Percentiles rank a stretch among this genome's conserved stretches.
Evolutionary conservation across 2,113 vertebrate species (phyloP).

Genomic region (Chaetorhynchus papuensis): DNA sequence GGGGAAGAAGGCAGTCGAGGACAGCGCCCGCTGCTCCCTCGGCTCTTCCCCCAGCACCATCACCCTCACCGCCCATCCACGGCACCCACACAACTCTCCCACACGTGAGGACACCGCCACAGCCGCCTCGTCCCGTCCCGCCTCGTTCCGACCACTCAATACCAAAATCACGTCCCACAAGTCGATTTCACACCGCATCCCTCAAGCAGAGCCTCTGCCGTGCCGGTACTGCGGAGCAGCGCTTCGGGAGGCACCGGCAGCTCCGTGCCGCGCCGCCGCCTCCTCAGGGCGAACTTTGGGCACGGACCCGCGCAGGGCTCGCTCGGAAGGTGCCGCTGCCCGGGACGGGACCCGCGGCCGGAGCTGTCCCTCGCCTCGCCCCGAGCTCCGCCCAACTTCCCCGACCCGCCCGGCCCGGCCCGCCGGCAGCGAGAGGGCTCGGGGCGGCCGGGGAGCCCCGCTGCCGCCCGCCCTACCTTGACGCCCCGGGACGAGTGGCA

Average conservation of each 20-base stretch:
- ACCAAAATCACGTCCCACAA: neutral
- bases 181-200: neutral
- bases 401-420: too few relatives aligned
- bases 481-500: conserved; percentile 80
- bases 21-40: neutral
- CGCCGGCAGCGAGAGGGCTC: too few relatives aligned
- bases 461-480: conserved; percentile 73
- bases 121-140: neutral
- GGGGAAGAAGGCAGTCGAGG: neutral
- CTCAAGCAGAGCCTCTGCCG: neutral
- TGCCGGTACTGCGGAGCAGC: fast-evolving
- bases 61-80: neutral
- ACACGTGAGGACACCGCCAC: neutral
- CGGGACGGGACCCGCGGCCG: neutral
- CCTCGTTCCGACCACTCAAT: neutral
- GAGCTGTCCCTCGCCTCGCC: neutral
- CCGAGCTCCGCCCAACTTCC: neutral
- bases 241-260: fast-evolving
- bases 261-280: neutral
- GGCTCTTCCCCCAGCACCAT: neutral
- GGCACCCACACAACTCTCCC: neutral
- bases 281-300: neutral
- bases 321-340: neutral
- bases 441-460: neutral
- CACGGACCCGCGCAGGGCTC: too few relatives aligned